phyloP scores from a whole-genome alignment of 1,140 invertebrate species.

The Oncopeltus fasciatus region DNA sequence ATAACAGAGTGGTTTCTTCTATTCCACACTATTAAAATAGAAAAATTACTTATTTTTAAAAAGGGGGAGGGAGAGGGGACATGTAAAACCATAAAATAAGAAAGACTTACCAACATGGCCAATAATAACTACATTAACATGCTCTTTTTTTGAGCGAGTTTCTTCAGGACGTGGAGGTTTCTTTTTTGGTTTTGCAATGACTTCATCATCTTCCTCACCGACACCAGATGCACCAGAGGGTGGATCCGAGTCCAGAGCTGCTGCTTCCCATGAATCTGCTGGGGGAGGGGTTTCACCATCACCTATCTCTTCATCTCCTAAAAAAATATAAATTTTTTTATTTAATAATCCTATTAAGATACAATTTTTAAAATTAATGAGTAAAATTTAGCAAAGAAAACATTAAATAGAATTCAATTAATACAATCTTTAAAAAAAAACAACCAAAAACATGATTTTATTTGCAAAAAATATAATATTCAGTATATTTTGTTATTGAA shows the following conservation, averaged over 20 bases:
- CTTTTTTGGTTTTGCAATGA: conserved; percentile 57
- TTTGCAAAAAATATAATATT: too few relatives aligned
- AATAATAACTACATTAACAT: conserved; percentile 99
- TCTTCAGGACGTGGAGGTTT: conserved; percentile 56
- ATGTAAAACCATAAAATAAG: conserved; percentile 7
- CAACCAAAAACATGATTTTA: too few relatives aligned
- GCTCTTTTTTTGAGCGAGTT: conserved; percentile 84
- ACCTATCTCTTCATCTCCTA: conserved; percentile 3
- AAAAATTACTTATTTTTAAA: not conserved
- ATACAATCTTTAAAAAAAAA: too few relatives aligned
- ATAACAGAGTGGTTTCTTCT: not conserved
- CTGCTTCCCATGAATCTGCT: conserved; percentile 67
- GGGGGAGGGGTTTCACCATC: conserved; percentile 38
- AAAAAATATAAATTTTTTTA: not conserved
- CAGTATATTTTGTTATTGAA: too few relatives aligned
- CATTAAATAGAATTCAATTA: too few relatives aligned
- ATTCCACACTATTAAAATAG: not conserved
- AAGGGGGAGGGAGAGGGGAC: not conserved
- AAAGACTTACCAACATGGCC: conserved; percentile 86
- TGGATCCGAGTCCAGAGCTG: conserved; percentile 48
- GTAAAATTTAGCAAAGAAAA: too few relatives aligned
- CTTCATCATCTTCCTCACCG: conserved; percentile 52
- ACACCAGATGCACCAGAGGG: conserved; percentile 53
- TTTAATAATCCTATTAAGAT: too few relatives aligned
- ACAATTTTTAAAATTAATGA: too few relatives aligned